These are phyloP conservation scores for Nesoenas mayeri DNA, from an alignment of 2,113 vertebrate species.

Conservation along the genomic window DNA sequence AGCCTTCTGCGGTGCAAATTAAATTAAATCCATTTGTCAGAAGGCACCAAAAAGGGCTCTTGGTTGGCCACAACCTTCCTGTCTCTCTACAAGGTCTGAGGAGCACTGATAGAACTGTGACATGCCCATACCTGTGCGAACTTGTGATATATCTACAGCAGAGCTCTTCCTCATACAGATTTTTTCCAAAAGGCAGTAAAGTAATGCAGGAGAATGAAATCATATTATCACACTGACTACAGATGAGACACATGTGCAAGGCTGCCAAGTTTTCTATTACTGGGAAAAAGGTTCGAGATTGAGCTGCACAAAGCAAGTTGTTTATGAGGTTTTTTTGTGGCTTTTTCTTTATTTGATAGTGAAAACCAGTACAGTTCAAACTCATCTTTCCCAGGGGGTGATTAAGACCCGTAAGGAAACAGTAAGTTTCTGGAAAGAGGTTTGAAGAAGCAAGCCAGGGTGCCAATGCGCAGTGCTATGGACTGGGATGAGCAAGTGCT, in stretches of 20 bases:
- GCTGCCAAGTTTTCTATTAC: neutral
- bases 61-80: neutral
- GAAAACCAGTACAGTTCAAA: neutral
- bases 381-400: fast-evolving
- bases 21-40: neutral
- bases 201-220: neutral
- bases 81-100: fast-evolving
- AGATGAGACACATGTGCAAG: neutral
- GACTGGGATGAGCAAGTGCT: neutral
- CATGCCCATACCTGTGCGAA: neutral
- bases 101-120: fast-evolving
- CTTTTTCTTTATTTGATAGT: neutral
- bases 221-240: neutral
- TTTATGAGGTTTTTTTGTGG: neutral
- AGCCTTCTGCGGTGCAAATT: neutral
- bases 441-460: neutral
- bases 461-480: fast-evolving
- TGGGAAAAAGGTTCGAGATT: neutral
- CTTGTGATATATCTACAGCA: neutral
- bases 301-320: neutral
- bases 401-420: neutral
- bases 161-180: neutral
- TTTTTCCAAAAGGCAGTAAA: neutral
- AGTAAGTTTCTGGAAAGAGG: neutral
- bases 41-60: neutral